Percentiles rank a stretch among this genome's conserved stretches.
phyloP scores from a whole-genome alignment of 2,797 vertebrate species.

The Hippopotamyrus pictus region DNA sequence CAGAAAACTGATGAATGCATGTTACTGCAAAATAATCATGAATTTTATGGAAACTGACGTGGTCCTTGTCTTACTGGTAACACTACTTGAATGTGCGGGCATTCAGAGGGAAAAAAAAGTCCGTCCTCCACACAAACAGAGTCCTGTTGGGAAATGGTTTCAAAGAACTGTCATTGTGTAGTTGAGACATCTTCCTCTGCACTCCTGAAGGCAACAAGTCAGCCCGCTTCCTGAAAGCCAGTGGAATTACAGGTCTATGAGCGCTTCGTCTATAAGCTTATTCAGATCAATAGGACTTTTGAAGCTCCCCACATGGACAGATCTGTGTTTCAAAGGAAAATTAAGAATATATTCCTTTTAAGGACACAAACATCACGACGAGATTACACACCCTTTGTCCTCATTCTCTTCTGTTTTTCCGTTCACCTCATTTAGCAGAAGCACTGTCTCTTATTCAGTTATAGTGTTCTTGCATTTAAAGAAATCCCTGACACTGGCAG shows the following conservation, averaged over 20 bases:
- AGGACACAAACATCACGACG: not conserved
- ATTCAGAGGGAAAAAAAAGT: slow-evolving; percentile 4
- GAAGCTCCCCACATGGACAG: not conserved
- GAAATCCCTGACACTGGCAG: not conserved
- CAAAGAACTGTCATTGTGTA: slow-evolving; percentile 12
- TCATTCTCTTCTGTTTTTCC: not conserved
- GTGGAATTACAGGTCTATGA: not conserved
- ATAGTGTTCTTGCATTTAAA: not conserved
- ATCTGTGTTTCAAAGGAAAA: not conserved
- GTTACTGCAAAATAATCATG: not conserved
- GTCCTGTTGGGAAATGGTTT: slow-evolving; percentile 18
- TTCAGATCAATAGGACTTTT: not conserved
- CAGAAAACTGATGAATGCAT: not conserved
- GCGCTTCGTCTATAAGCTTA: slow-evolving; percentile 5
- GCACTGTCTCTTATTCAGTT: not conserved
- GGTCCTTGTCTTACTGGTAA: not conserved
- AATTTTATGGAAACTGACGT: not conserved
- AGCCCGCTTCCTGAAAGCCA: not conserved
- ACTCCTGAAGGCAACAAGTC: slow-evolving; percentile 6
- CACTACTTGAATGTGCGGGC: slow-evolving; percentile 13
- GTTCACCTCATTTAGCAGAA: not conserved
- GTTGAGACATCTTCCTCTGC: not conserved
- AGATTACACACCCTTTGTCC: not conserved
- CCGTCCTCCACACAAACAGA: not conserved
- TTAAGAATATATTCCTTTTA: not conserved